Evolutionary conservation across 2,888 invertebrate genomes (phyloP).

Genomic region (Dioctria linearis): DNA sequence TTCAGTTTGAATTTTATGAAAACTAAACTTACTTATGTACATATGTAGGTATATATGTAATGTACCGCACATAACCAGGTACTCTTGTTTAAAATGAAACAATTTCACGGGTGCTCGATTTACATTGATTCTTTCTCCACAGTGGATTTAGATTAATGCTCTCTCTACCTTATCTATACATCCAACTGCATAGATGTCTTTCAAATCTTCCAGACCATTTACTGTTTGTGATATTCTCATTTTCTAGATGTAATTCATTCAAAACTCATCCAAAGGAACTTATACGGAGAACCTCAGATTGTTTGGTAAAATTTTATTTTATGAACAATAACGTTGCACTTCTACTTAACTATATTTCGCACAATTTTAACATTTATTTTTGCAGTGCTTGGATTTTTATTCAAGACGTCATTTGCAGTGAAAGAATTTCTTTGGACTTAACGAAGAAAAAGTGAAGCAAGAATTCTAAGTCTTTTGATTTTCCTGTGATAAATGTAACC

Average conservation of each 20-base stretch:
- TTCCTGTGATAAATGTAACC: constrained; percentile 29
- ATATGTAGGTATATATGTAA: too few relatives aligned
- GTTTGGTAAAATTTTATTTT: too few relatives aligned
- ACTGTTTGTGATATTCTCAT: neutral
- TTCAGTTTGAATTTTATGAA: too few relatives aligned
- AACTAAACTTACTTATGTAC: too few relatives aligned
- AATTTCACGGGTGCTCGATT: neutral
- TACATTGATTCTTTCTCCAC: neutral
- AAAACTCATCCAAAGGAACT: too few relatives aligned
- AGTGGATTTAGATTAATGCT: neutral
- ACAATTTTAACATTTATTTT: neutral
- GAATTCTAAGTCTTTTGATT: constrained; percentile 1
- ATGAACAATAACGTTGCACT: too few relatives aligned
- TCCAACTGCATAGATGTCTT: neutral
- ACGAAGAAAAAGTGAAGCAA: neutral
- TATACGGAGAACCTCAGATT: too few relatives aligned
- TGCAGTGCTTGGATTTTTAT: neutral
- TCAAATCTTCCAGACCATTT: constrained; percentile 21
- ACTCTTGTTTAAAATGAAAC: neutral
- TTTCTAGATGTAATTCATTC: constrained; percentile 1
- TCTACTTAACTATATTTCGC: neutral
- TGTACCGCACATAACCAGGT: neutral
- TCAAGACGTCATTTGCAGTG: neutral
- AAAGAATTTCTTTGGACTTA: neutral
- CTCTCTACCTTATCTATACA: neutral